phyloP scores from a whole-genome alignment of 1,140 invertebrate species.

The Sarcophaga bullata region DNA sequence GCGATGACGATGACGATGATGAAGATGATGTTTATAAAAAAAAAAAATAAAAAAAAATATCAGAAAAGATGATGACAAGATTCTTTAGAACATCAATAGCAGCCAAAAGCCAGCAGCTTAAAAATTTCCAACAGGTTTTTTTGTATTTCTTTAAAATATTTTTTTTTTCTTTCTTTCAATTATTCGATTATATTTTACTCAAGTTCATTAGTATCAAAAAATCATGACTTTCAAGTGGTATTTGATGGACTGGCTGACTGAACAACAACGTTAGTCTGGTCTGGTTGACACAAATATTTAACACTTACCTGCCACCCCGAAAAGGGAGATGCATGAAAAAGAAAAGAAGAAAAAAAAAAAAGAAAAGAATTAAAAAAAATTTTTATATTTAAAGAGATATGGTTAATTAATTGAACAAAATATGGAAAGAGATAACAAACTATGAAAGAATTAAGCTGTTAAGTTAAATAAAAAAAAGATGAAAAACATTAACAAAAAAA shows the following conservation, averaged over 20 bases:
- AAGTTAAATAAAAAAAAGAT: no score
- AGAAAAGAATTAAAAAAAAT: not conserved
- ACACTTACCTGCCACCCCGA: conserved; percentile 31
- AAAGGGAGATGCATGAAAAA: not conserved
- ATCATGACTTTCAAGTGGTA: conserved; percentile 23
- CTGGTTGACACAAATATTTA: conserved; percentile 34
- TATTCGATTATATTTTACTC: conserved; percentile 29
- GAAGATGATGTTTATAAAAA: no score
- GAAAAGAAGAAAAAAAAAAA: not conserved
- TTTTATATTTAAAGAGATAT: not conserved
- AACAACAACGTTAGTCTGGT: not conserved
- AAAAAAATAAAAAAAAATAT: no score
- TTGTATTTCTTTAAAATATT: no score
- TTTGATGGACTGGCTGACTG: not conserved
- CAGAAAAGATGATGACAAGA: not conserved
- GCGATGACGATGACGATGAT: not conserved
- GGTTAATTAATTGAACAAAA: conserved; percentile 12
- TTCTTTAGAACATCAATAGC: not conserved
- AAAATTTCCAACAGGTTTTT: conserved; percentile 14
- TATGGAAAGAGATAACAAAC: not conserved
- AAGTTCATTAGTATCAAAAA: conserved; percentile 22
- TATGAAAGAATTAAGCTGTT: not conserved
- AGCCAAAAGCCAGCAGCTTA: not conserved
- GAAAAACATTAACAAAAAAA: not conserved
- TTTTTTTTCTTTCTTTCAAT: not conserved